Evolutionary conservation across 1,140 invertebrate species (phyloP).

Genomic region (Cydia pomonella): DNA sequence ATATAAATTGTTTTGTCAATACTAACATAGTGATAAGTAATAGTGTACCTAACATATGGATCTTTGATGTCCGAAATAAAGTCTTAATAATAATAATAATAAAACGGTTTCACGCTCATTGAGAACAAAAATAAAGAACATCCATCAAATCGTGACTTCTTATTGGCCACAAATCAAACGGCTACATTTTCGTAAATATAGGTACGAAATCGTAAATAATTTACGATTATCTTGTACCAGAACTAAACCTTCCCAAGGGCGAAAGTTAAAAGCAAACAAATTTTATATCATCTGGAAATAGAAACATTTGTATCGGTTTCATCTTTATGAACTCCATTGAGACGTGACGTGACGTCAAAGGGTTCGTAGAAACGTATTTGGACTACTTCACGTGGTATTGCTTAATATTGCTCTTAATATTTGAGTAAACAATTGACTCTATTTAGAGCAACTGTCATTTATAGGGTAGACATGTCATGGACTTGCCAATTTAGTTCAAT

Average conservation of each 20-base stretch:
- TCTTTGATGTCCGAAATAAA: too few relatives aligned
- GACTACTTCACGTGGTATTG: constrained; percentile 20
- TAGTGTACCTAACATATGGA: too few relatives aligned
- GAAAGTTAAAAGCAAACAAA: constrained; percentile 59
- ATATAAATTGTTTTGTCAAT: too few relatives aligned
- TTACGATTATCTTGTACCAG: constrained; percentile 47
- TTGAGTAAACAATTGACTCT: constrained; percentile 26
- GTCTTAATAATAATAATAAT: too few relatives aligned
- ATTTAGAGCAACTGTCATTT: constrained; percentile 17
- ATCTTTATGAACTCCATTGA: constrained; percentile 53
- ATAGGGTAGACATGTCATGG: not conserved
- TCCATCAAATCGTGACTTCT: constrained; percentile 49
- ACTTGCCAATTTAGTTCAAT: not conserved
- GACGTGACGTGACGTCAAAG: constrained; percentile 60
- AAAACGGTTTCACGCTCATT: constrained; percentile 7
- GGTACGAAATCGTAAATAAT: constrained; percentile 55
- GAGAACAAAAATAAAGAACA: constrained; percentile 34
- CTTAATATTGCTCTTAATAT: constrained; percentile 30
- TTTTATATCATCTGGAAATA: constrained; percentile 61
- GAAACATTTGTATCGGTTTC: constrained; percentile 55
- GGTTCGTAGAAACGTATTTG: constrained; percentile 45
- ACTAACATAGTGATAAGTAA: too few relatives aligned
- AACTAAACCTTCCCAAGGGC: constrained; percentile 62
- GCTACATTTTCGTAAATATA: constrained; percentile 54
- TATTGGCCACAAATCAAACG: constrained; percentile 52